Percentiles rank a stretch among this genome's conserved stretches.
These are phyloP conservation scores for Orius insidiosus DNA, from an alignment of 1,140 invertebrate genomes.

Conservation along the genomic window DNA sequence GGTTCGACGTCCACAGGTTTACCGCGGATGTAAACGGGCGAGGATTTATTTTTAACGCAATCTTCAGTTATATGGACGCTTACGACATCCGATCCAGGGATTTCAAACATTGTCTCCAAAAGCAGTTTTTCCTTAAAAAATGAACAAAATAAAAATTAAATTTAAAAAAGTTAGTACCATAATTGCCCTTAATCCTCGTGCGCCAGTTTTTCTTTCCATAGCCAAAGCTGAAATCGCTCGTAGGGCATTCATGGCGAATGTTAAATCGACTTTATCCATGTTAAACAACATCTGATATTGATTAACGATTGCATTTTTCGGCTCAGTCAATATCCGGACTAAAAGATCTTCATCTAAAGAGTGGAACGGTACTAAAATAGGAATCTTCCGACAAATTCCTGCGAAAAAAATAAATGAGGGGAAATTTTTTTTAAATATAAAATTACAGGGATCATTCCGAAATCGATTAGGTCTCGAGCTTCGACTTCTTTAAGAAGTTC, in stretches of 20 bases:
- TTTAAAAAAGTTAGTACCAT: constrained; percentile 40
- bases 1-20: constrained; percentile 18
- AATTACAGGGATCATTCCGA: constrained; percentile 84
- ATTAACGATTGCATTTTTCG: constrained; percentile 83
- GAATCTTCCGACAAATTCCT: constrained; percentile 93
- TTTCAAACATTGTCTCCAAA: constrained; percentile 94
- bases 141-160: constrained; percentile 4
- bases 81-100: constrained; percentile 81
- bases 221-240: constrained; percentile 73
- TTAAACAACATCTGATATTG: constrained; percentile 62
- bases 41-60: constrained; percentile 41
- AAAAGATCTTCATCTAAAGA: constrained; percentile 79
- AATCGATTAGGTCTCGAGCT: constrained; percentile 93
- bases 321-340: constrained; percentile 90
- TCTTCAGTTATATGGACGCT: constrained; percentile 76
- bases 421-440: not conserved
- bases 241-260: constrained; percentile 75
- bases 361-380: constrained; percentile 93
- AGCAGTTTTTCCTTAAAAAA: constrained; percentile 60
- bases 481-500: constrained; percentile 70
- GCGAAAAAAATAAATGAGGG: too few relatives aligned
- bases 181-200: constrained; percentile 79
- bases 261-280: constrained; percentile 69
- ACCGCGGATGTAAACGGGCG: constrained; percentile 37
- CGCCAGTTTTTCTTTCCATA: constrained; percentile 93